Conservation (phyloP, 2,797 vertebrate genomes). For the Eupleurogrammus muticus region DNA sequence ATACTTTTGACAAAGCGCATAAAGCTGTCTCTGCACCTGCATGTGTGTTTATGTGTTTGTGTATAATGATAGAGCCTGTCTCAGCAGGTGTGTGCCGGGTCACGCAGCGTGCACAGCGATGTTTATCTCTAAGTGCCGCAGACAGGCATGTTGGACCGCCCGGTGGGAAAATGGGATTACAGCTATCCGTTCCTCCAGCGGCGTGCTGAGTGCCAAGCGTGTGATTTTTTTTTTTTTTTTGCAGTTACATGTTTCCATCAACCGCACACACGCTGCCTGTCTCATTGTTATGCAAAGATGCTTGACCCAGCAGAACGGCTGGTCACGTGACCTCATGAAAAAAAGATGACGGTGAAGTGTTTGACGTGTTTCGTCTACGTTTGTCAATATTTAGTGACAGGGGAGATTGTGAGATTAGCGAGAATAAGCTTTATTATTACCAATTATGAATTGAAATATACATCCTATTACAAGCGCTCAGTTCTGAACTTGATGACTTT, state of each 20-base stretch:
- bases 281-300: slow-evolving; percentile 49
- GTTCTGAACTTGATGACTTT: slow-evolving; percentile 55
- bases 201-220: slow-evolving; percentile 49
- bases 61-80: slow-evolving; percentile 42
- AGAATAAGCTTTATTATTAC: slow-evolving; percentile 26
- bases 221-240: slow-evolving; percentile 34
- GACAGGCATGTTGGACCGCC: slow-evolving; percentile 70
- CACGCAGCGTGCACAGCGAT: slow-evolving; percentile 71
- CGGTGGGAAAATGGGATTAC: slow-evolving; percentile 71
- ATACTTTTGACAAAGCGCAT: slow-evolving; percentile 61
- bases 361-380: not conserved
- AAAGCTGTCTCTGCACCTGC: slow-evolving; percentile 72
- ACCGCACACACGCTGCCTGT: slow-evolving; percentile 46
- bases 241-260: slow-evolving; percentile 62
- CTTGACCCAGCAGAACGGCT: slow-evolving; percentile 31
- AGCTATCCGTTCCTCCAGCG: slow-evolving; percentile 61
- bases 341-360: slow-evolving; percentile 13
- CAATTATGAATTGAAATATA: slow-evolving; percentile 25
- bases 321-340: slow-evolving; percentile 8
- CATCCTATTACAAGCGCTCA: slow-evolving; percentile 16
- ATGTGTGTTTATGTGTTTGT: slow-evolving; percentile 23
- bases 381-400: slow-evolving; percentile 18
- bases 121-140: slow-evolving; percentile 74
- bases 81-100: slow-evolving; percentile 77
- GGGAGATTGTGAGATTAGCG: slow-evolving; percentile 9